Base-by-base conservation (phyloP, 1,140 invertebrate species). In the Neodiprion pinetum region DNA sequence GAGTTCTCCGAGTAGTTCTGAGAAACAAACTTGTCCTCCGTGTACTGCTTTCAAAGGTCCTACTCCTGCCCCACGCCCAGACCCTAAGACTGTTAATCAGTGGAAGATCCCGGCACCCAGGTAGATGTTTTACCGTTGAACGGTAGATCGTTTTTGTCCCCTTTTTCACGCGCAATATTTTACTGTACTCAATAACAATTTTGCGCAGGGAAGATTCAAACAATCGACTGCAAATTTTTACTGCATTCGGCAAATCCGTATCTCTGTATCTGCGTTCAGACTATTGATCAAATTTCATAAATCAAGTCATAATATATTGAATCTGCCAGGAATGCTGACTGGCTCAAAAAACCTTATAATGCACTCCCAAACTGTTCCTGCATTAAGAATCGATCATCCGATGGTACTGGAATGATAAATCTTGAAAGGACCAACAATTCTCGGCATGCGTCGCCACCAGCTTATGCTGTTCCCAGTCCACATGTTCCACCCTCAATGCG, bases 301-400 rank as follows among this genome's bases (percentile, higher is more conserved):
- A 40, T 40, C 17, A 14, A 70, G 69, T 74, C 74, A 48, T 23
- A 74, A 17, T 70, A 75, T 77, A 72, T 76, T 23, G 75, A 78
- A 74, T 81, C 77, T 77, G 77, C 73, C 75, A 80, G 76, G 72
- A 73, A 73, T 72, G 50, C 72, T 67, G 82, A 84, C 74, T 85
- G 82, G 83, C 28, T 80, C 77, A 85, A 76, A 82, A 83, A 83
- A 80, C 80, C 83, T 50, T 84, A 80, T 28, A 79, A 75, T 65
- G 69, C 78, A 48, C 77, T 79, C 70, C 76, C 75, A 49, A 71
- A 70, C 65, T 68, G 75, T 50, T 48, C 47, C 47, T 72, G 70
- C 12, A 71, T 74, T 73, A 79, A 74, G 68, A 68, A 69, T 68
- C 72, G 61, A 70, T 67, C 74, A 65, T 66, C 74, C 67, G 72